Percentiles rank a stretch among this genome's conserved stretches.
Evolutionary conservation across 2,797 vertebrate genomes (phyloP).

Genomic region (Crossoptilon crossoptilon): DNA sequence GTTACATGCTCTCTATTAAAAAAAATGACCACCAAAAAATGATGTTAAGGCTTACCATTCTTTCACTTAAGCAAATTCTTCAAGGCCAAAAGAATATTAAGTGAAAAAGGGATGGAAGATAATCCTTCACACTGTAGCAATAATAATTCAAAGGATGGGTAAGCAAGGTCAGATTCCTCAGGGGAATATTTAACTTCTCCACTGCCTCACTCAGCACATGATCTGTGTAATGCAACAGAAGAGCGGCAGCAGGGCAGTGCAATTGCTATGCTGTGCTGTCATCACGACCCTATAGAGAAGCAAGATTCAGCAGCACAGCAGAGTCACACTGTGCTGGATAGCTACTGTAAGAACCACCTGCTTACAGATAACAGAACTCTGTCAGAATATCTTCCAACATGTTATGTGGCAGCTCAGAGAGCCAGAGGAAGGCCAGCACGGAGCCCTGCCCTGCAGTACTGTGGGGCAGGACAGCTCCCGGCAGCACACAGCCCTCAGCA

Average conservation of each 20-base stretch:
- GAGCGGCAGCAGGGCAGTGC: fast-evolving
- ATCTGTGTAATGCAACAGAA: neutral
- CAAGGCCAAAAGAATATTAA: neutral
- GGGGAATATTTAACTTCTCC: neutral
- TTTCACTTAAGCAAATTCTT: neutral
- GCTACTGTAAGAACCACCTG: fast-evolving
- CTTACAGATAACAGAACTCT: fast-evolving
- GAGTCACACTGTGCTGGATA: neutral
- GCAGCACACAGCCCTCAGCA: too few relatives aligned
- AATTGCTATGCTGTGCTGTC: fast-evolving
- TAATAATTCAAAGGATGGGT: neutral
- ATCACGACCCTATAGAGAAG: fast-evolving
- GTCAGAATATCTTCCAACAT: fast-evolving
- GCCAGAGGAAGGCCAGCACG: fast-evolving
- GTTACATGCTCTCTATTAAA: neutral
- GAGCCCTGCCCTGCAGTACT: neutral
- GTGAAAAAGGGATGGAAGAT: neutral
- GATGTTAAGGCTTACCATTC: neutral
- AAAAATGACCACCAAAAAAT: neutral
- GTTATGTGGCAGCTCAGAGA: neutral
- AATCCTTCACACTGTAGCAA: neutral
- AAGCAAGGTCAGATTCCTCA: constrained; percentile 8
- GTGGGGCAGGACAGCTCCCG: constrained; percentile 25
- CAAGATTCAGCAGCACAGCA: neutral
- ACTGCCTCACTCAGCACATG: neutral